Base-by-base conservation (phyloP, 2,113 vertebrate species). In the Neotragus moschatus region DNA sequence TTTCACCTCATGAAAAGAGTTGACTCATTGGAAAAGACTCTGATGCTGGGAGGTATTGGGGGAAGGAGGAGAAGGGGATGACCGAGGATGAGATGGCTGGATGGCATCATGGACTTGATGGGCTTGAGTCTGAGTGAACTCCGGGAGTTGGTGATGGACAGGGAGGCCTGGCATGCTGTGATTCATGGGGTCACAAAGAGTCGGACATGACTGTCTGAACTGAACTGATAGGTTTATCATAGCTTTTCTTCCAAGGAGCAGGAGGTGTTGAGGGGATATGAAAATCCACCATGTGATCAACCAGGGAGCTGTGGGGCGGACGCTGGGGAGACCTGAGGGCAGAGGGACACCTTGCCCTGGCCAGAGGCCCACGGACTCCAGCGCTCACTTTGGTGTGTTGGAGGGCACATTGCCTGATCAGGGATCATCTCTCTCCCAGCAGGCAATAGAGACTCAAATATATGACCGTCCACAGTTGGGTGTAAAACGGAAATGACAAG, bases 391-490 rank as follows among this genome's bases (percentile, higher is more conserved):
- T 23, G 60, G 10, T 3, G 0, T 25, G 6, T 45, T 21, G 39
- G 39, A 77, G 11, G 70, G 9, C 10, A 25, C 14, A 43, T 12
- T 14, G 21, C 15, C 47, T 1, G 2, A 11, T 7, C 5, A 2
- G 12, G 7, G 3, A 23, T 51, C 16, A 2, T 77, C 25, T 56
- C 36, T 21, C 11, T 30, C 28, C 16, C 49, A 17, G 53, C 17
- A 43, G 16, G 3, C 60, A 58, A 55, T 10, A 0, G 7, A 7
- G 33, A 63, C 21, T 19, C 88, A 56, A 66, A 75, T 25, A 43
- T 5, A 21, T 2, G 25, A 36, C 10, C 4, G 2, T 13, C 3
- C 33, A 55, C 7, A 56, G n/a, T 16, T 55, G 77, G 2, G 1
- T 80, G 45, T 26, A 33, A 70, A 49, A 51, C 10, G 6, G 77